Evolutionary conservation across 2,797 vertebrate genomes (phyloP).

Genomic region (Gymnoscopelus microlampas): DNA sequence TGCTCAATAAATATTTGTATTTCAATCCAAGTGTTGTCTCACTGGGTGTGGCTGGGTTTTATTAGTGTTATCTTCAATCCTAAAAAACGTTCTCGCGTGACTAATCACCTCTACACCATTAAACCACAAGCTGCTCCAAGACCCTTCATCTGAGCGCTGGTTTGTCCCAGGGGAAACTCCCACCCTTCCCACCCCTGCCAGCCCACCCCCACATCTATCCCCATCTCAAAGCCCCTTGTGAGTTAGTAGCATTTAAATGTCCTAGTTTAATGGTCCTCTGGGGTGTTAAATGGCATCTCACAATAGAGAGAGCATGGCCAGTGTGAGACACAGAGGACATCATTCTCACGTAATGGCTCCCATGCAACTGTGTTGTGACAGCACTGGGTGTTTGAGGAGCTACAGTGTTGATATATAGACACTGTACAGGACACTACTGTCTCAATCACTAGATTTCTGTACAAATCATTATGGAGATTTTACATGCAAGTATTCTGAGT

Average conservation of each 20-base stretch:
- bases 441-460: conserved; percentile 21
- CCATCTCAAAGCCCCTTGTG: conserved; percentile 17
- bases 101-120: too few species aligned
- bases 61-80: too few species aligned
- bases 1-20: too few species aligned
- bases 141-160: too few species aligned
- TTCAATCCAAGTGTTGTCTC: too few species aligned
- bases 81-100: too few species aligned
- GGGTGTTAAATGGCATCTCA: conserved; percentile 49
- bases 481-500: neutral
- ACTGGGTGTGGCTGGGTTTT: too few species aligned
- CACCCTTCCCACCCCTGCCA: neutral
- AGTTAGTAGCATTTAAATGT: conserved; percentile 50
- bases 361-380: conserved; percentile 32
- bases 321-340: conserved; percentile 25
- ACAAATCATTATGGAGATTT: conserved; percentile 10
- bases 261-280: conserved; percentile 42
- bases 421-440: neutral
- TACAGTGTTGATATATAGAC: conserved; percentile 1
- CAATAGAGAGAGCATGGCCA: conserved; percentile 31
- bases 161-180: neutral
- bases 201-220: neutral
- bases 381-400: conserved; percentile 30
- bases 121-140: too few species aligned
- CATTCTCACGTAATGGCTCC: conserved; percentile 38